Evolutionary conservation across 92 coral and sea anemone species (phyloP).

Genomic region (Phenganax marumi): DNA sequence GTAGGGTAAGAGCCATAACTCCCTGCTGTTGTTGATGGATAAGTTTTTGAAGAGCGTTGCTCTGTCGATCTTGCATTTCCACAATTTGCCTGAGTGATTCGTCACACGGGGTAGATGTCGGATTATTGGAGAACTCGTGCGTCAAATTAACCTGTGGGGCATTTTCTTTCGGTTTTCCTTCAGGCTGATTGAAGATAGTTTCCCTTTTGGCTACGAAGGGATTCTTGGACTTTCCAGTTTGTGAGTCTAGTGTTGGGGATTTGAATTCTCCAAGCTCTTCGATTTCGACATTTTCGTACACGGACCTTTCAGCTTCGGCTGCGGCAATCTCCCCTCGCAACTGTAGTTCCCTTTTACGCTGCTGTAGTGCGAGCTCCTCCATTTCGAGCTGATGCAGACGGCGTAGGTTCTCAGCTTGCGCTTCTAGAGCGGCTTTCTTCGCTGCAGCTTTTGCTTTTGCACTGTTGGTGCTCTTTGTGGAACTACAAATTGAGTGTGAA

Average conservation of each 20-base stretch:
- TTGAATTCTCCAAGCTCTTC: no score
- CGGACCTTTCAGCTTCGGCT: slow-evolving; percentile 19
- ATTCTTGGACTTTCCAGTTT: not conserved
- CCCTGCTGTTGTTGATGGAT: slow-evolving; percentile 40
- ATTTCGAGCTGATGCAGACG: not conserved
- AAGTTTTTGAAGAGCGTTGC: slow-evolving; percentile 31
- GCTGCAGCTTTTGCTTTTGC: not conserved
- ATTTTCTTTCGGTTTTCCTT: not conserved
- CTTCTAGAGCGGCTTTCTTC: slow-evolving; percentile 1
- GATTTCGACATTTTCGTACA: not conserved
- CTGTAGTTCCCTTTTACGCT: not conserved
- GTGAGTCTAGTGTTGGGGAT: no score
- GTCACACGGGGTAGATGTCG: slow-evolving; percentile 22
- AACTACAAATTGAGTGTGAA: no score
- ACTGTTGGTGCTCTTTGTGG: no score
- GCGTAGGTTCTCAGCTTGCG: not conserved
- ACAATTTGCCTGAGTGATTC: slow-evolving; percentile 30
- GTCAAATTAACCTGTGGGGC: not conserved
- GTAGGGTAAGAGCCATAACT: slow-evolving; percentile 1
- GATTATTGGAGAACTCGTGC: not conserved
- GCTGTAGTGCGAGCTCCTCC: slow-evolving; percentile 10
- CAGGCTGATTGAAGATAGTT: not conserved
- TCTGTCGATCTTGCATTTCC: slow-evolving; percentile 39
- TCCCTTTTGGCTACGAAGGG: not conserved
- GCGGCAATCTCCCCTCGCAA: not conserved